phyloP scores from a whole-genome alignment of 2,888 invertebrate genomes.

The Pyrrhosoma nymphula region DNA sequence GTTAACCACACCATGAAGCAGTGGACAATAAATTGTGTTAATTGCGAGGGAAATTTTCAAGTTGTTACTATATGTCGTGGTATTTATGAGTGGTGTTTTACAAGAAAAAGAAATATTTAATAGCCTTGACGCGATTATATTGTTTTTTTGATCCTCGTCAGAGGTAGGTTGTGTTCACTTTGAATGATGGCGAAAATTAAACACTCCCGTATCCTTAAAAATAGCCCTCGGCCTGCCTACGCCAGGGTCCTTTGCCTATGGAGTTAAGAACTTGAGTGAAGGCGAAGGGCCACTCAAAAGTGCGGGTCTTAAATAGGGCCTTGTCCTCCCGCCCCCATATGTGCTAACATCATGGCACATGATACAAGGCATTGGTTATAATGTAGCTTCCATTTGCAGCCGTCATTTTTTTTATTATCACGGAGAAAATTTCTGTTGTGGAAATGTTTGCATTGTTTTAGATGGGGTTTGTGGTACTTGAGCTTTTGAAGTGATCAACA shows the following conservation, averaged over 20 bases:
- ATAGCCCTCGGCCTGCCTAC: slow-evolving; percentile 15
- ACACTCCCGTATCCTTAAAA: slow-evolving; percentile 16
- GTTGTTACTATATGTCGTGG: slow-evolving; percentile 71
- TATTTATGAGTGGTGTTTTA: slow-evolving; percentile 68
- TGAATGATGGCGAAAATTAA: slow-evolving; percentile 33
- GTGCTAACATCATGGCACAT: slow-evolving; percentile 45
- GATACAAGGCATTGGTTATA: slow-evolving; percentile 45
- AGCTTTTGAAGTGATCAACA: slow-evolving; percentile 65
- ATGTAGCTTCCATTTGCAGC: slow-evolving; percentile 53
- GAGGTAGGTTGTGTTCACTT: slow-evolving; percentile 61
- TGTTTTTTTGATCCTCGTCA: slow-evolving; percentile 56
- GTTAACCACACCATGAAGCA: slow-evolving; percentile 69
- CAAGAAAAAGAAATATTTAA: slow-evolving; percentile 68
- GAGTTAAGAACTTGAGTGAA: neutral
- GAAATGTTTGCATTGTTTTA: slow-evolving; percentile 54
- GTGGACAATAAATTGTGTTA: slow-evolving; percentile 72
- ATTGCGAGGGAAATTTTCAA: slow-evolving; percentile 71
- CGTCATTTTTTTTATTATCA: slow-evolving; percentile 25
- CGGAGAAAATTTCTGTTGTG: slow-evolving; percentile 49
- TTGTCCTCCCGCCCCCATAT: neutral
- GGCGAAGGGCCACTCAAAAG: neutral
- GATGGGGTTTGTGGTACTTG: slow-evolving; percentile 65
- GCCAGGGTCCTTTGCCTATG: neutral
- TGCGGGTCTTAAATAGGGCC: neutral
- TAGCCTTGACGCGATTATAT: slow-evolving; percentile 63